These are phyloP conservation scores for Cheilosia scutellata DNA, from an alignment of 2,888 invertebrate genomes.

Conservation along the genomic window DNA sequence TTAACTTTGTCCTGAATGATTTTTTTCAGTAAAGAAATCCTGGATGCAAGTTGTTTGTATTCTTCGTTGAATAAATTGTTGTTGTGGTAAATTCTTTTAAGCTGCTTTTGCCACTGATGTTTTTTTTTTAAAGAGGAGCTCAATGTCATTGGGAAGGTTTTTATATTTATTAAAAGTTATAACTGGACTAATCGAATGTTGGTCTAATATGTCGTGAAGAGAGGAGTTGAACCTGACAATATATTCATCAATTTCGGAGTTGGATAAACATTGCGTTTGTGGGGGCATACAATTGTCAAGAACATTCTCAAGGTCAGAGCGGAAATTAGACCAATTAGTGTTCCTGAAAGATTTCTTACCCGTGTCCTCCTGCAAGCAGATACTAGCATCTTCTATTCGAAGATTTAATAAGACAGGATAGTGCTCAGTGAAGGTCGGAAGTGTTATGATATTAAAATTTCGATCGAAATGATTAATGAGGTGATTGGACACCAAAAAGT, in stretches of 20 bases:
- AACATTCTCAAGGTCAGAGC: neutral
- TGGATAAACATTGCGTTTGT: neutral
- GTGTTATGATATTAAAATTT: neutral
- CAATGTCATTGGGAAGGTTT: neutral
- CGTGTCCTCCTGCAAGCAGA: neutral
- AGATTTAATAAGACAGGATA: neutral
- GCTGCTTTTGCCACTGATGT: slow-evolving; percentile 21
- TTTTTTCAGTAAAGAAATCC: neutral
- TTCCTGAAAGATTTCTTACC: slow-evolving; percentile 1
- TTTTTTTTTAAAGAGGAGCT: slow-evolving; percentile 2
- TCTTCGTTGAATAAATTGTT: neutral
- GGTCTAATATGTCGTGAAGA: neutral
- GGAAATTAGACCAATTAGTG: neutral
- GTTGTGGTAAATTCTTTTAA: slow-evolving; percentile 14
- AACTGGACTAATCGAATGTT: too few species aligned
- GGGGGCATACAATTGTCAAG: neutral
- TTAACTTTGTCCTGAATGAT: slow-evolving; percentile 18
- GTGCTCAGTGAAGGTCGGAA: neutral
- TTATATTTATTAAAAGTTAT: slow-evolving; percentile 16
- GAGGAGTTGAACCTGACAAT: neutral
- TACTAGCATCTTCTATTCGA: neutral
- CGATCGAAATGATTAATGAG: neutral
- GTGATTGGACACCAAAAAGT: neutral
- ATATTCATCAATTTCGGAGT: neutral
- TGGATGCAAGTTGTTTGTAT: slow-evolving; percentile 8